Evolutionary conservation across 2,888 invertebrate species (phyloP).

Genomic region (Noctua fimbriata): DNA sequence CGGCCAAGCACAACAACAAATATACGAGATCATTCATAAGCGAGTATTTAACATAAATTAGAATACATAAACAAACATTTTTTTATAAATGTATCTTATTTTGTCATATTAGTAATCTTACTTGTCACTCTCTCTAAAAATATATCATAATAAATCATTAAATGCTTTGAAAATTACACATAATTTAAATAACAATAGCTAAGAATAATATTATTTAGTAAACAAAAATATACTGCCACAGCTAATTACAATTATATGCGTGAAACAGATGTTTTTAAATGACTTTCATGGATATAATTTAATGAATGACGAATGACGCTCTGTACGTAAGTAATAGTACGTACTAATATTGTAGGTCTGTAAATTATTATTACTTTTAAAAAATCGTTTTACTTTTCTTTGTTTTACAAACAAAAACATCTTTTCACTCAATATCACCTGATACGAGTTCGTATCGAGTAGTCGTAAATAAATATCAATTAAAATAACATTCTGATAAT

Average conservation of each 20-base stretch:
- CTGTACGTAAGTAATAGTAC: not conserved
- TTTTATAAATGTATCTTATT: not conserved
- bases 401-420: not conserved
- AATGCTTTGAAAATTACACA: not conserved
- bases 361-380: not conserved
- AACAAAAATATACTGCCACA: constrained; percentile 16
- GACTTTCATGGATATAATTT: constrained; percentile 2
- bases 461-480: constrained; percentile 10
- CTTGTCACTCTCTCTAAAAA: not conserved
- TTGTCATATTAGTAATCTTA: not conserved
- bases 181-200: constrained; percentile 6
- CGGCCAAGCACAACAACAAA: constrained; percentile 44
- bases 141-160: not conserved
- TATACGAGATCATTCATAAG: constrained; percentile 20
- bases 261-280: constrained; percentile 29
- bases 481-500: not conserved
- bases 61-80: constrained; percentile 13
- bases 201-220: constrained; percentile 21
- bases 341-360: too few relatives aligned
- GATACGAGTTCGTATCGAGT: not conserved
- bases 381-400: not conserved
- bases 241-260: constrained; percentile 20
- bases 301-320: constrained; percentile 3
- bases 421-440: not conserved
- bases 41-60: constrained; percentile 27